These are phyloP conservation scores for Raja brachyura DNA, from an alignment of 2,113 vertebrate genomes.

Conservation along the genomic window DNA sequence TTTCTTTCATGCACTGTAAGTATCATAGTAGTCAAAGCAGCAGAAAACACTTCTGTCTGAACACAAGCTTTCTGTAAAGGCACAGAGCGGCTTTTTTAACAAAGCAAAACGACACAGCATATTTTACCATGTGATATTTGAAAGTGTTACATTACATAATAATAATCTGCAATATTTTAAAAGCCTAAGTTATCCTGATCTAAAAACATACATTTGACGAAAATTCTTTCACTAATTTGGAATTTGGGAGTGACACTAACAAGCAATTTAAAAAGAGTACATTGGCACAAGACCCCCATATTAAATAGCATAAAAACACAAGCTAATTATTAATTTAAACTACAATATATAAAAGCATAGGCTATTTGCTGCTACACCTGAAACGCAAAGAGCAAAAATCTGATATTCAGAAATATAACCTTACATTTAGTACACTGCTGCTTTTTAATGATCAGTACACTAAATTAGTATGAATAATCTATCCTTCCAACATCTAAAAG, in stretches of 20 bases:
- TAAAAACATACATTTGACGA: neutral
- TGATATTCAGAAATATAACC: slow-evolving; percentile 22
- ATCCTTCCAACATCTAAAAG: slow-evolving; percentile 40
- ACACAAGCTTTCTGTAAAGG: slow-evolving; percentile 5
- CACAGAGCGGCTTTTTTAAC: neutral
- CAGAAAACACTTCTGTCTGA: neutral
- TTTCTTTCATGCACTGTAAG: slow-evolving; percentile 41
- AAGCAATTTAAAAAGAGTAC: neutral
- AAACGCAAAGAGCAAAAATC: slow-evolving; percentile 24
- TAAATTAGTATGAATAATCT: slow-evolving; percentile 34
- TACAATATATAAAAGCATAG: neutral
- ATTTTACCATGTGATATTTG: neutral
- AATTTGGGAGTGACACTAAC: neutral
- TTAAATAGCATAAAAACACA: neutral
- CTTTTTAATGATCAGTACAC: slow-evolving; percentile 54
- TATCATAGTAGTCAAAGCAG: neutral
- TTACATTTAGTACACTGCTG: slow-evolving; percentile 40
- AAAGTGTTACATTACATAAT: neutral
- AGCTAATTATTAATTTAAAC: slow-evolving; percentile 14
- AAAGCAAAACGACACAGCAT: neutral
- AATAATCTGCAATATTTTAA: slow-evolving; percentile 3
- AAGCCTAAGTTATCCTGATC: neutral
- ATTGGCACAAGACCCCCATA: neutral
- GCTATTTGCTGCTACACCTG: slow-evolving; percentile 34
- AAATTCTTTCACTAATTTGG: neutral